Base-by-base conservation (phyloP, 2,888 invertebrate genomes). In the Elegia similella region DNA sequence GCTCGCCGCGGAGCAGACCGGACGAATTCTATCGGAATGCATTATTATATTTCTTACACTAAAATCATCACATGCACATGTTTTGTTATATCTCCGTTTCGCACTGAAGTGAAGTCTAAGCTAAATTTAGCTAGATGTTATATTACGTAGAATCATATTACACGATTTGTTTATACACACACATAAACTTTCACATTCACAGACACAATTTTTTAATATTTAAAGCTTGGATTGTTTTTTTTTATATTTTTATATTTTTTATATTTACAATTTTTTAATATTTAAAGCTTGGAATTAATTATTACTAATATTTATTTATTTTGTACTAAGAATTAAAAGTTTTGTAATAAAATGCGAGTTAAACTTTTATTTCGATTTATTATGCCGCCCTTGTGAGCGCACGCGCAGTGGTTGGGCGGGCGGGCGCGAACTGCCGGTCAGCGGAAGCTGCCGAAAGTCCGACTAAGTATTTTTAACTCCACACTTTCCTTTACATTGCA, bases 401-500 rank as follows among this genome's bases (percentile, higher is more conserved):
- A 70, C 70, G 74, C 84, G 84, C 82, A 74, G 65, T 63, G 72
- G 80, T 78, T 83, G 88, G 90, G 88, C 90, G 88, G 83, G 78
- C 80, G 80, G 80, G 75, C 81, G 80, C 80, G 70, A 64, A 82
- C 86, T 83, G 81, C 66, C 73, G 73, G 59, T 47, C 68, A 66
- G 63, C 88, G 87, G 79, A 77, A 73, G 75, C 68, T 50, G 38
- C 73, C 88, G 90, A 89, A 75, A 61, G 63, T 65, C 83, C 86
- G 86, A 87, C 73, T 56, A 65, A 67, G 78, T 88, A 88, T 89
- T 89, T 89, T 86, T 90, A 90, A 85, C 84, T 80, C 70, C 63
- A 72, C 72, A 75, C 76, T 78, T 78, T 70, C 67, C 68, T 70
- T 65, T 71, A 63, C 61, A 54, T 56, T 50, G 46, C 29, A 55